Evolutionary conservation across 1,140 invertebrate genomes (phyloP), one percentile per base, ranked within the genome.

Genomic region (Archivesica marissinica): DNA sequence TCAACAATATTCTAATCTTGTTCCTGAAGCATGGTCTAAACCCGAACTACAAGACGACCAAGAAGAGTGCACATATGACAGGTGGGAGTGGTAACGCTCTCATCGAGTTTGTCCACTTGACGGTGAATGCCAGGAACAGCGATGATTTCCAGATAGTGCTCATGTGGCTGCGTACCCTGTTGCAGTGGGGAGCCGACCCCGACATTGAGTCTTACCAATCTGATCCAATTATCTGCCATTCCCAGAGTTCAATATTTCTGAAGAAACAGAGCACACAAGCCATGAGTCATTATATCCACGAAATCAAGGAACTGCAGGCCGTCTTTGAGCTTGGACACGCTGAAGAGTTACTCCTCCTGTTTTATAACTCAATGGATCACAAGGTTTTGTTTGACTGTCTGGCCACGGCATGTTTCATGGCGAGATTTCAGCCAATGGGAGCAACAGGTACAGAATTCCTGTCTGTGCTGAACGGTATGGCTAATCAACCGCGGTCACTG

Each of bases 361-460:
- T 93, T 77, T 93, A 93, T 81, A 90, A 91, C 80, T 87, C 89
- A 11, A 93, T 93, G 93, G 90, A 89, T 30, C 92, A 93, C 78
- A 75, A 86, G 25, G 66, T 84, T 6, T 72, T 93, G 13, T 92
- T 88, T 70, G 87, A 91, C n/a, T 92, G 91, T 85, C 88, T 93
- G 0, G 88, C 81, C 35, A 86, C 88, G 25, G 89, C 91, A 2
- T 86, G 87, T 56, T 88, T 83, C 52, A 89, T 90, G 82, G 83
- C 90, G 11, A 86, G 88, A 3, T 88, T 90, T 61, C 88, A 92
- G 85, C 89, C 91, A 2, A 59, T 87, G 50, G 87, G 88, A 47
- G 74, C 85, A 15, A 87, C 87, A 38, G 82, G 87, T 0, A 77
- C 87, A 25, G 50, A 87, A 25, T 90, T 93, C 44, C 39, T 91